Percentiles rank a stretch among this genome's conserved stretches.
Conservation (phyloP, 1,140 invertebrate genomes). For the Neotoxoptera formosana region DNA sequence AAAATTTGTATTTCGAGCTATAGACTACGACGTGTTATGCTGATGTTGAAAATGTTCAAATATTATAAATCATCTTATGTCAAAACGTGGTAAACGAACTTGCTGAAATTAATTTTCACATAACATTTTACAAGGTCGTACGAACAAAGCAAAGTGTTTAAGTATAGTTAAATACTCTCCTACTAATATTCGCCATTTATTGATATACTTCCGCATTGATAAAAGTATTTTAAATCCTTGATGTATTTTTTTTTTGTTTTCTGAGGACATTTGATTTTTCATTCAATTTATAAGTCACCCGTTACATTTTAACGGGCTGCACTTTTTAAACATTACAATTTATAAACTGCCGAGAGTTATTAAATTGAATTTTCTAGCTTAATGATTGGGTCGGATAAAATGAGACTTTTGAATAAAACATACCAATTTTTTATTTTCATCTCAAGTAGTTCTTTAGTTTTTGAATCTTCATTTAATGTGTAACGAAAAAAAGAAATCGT, state of each 20-base stretch:
- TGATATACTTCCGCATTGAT: background rate
- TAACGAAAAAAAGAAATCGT: background rate
- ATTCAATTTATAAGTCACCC: background rate
- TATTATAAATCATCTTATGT: background rate
- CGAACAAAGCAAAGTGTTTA: background rate
- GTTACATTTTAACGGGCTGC: background rate
- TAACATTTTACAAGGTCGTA: background rate
- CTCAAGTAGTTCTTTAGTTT: background rate
- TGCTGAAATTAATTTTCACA: background rate
- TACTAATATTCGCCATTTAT: background rate
- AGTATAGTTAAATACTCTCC: background rate
- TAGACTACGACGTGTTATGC: background rate
- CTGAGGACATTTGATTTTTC: background rate
- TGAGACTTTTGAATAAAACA: background rate
- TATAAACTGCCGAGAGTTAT: background rate
- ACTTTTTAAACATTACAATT: background rate
- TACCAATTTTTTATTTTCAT: background rate
- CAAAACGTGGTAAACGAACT: background rate
- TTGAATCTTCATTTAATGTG: background rate
- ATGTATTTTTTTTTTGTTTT: background rate
- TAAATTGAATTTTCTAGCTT: background rate
- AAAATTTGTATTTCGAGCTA: background rate
- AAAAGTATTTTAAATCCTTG: background rate
- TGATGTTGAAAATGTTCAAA: background rate
- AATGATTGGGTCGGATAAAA: background rate